A percentile compares a stretch with the other conserved stretches of the same genome.
Conservation (phyloP, 2,888 invertebrate species). For the Escarpia spicata region DNA sequence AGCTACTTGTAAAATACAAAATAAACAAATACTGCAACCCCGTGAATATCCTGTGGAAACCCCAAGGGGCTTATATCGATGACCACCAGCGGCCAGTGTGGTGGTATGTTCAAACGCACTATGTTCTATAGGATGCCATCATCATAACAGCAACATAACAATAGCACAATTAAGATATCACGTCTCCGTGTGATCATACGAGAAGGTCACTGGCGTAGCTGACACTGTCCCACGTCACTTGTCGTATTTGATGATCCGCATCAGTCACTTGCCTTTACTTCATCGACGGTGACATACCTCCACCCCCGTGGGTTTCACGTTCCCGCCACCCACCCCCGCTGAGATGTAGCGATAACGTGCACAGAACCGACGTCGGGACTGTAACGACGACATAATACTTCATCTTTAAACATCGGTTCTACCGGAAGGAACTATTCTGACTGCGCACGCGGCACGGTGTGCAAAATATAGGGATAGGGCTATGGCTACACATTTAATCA, state of each 20-base stretch:
- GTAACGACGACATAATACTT: no score
- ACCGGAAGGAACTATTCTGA: no score
- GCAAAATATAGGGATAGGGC: no score
- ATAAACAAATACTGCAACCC: no score
- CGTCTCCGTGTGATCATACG: not conserved
- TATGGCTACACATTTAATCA: no score
- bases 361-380: not conserved
- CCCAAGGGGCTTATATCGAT: no score
- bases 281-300: not conserved
- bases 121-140: not conserved
- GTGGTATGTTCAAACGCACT: not conserved
- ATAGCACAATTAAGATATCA: not conserved
- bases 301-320: not conserved
- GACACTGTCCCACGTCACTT: not conserved
- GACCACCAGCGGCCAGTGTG: not conserved
- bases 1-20: no score
- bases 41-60: no score
- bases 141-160: not conserved
- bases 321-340: not conserved
- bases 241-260: not conserved
- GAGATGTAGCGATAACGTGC: not conserved
- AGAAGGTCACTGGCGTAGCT: not conserved
- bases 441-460: no score
- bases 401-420: no score
- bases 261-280: not conserved